phyloP scores from a whole-genome alignment of 2,113 vertebrate species.

The Typhlomys cinereus region DNA sequence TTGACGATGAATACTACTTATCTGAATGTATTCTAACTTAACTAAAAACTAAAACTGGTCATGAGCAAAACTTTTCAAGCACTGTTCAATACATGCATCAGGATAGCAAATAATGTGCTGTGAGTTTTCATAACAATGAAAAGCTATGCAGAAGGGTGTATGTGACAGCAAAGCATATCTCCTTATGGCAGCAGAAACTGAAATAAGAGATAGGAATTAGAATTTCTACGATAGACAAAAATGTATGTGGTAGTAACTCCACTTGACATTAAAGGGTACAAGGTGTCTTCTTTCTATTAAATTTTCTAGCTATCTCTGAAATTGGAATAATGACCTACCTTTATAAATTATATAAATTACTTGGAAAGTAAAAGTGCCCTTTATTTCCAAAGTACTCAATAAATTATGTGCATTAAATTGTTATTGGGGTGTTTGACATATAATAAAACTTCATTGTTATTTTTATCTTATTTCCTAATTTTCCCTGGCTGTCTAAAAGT shows the following conservation, averaged over 20 bases:
- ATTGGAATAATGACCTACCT: neutral
- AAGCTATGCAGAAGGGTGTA: conserved; percentile 21
- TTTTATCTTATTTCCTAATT: conserved; percentile 44
- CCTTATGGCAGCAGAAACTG: neutral
- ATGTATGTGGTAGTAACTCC: neutral
- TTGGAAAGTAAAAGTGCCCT: conserved; percentile 14
- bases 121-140: conserved; percentile 31
- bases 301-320: conserved; percentile 35
- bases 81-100: conserved; percentile 54
- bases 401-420: conserved; percentile 31
- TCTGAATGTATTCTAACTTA: conserved; percentile 20
- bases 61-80: conserved; percentile 28
- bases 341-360: conserved; percentile 33
- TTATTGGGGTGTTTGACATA: neutral
- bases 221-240: neutral
- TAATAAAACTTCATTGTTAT: neutral
- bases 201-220: conserved; percentile 29
- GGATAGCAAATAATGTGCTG: conserved; percentile 43
- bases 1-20: conserved; percentile 24
- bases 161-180: conserved; percentile 30
- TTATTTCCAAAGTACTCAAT: conserved; percentile 17
- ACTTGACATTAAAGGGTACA: conserved; percentile 10
- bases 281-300: conserved; percentile 51
- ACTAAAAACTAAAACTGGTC: conserved; percentile 49
- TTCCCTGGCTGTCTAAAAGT: neutral